Percentiles rank a stretch among this genome's conserved stretches.
phyloP scores from a whole-genome alignment of 2,113 vertebrate genomes.

The Ictalurus punctatus region DNA sequence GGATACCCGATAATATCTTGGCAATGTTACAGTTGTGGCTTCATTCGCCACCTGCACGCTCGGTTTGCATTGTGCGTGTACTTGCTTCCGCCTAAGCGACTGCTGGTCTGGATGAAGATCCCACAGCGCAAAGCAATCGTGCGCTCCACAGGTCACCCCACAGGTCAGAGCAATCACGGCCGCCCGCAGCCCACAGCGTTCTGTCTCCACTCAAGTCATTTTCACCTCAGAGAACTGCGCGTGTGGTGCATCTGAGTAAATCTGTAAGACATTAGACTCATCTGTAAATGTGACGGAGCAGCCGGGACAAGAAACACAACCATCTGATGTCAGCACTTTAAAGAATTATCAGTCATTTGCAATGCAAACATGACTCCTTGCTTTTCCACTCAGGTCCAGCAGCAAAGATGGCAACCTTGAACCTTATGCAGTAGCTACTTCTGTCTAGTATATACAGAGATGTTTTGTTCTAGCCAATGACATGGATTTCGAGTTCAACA shows the following conservation, averaged over 20 bases:
- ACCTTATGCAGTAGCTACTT: not conserved
- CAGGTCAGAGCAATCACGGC: slow-evolving; percentile 51
- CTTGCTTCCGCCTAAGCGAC: slow-evolving; percentile 25
- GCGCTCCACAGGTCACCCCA: slow-evolving; percentile 21
- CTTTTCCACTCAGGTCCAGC: not conserved
- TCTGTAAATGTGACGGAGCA: slow-evolving; percentile 23
- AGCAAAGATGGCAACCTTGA: slow-evolving; percentile 12
- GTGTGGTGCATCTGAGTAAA: slow-evolving; percentile 22
- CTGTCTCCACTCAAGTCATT: slow-evolving; percentile 48
- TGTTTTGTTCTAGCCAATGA: not conserved
- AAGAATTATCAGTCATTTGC: slow-evolving; percentile 28
- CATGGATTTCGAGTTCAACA: slow-evolving; percentile 1
- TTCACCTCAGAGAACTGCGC: slow-evolving; percentile 34
- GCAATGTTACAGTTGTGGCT: slow-evolving; percentile 44
- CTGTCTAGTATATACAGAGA: not conserved
- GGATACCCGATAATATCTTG: slow-evolving; percentile 54
- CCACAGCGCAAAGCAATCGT: slow-evolving; percentile 48
- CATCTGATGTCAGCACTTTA: slow-evolving; percentile 28
- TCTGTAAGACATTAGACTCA: slow-evolving; percentile 37
- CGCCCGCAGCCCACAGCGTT: slow-evolving; percentile 44
- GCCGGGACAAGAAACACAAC: not conserved
- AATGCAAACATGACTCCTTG: slow-evolving; percentile 29
- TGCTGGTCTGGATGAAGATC: slow-evolving; percentile 40
- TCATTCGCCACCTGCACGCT: slow-evolving; percentile 46
- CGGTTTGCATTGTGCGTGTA: slow-evolving; percentile 15